A percentile compares a stretch with the other conserved stretches of the same genome.
These are phyloP conservation scores for Hemaris fuciformis DNA, from an alignment of 2,888 invertebrate species.

Conservation along the genomic window DNA sequence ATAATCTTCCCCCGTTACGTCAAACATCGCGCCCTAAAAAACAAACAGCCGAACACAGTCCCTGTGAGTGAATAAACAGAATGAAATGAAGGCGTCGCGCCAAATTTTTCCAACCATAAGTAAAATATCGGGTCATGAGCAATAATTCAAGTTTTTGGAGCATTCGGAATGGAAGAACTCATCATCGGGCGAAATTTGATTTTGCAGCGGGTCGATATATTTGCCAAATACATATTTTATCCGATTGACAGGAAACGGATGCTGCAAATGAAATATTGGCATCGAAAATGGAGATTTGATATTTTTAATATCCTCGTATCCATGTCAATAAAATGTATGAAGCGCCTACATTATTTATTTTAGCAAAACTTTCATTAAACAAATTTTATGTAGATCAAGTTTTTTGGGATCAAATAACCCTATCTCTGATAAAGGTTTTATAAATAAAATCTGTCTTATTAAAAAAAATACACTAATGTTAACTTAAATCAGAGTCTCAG, in stretches of 20 bases:
- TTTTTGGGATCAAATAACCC: no score
- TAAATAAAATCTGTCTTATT: no score
- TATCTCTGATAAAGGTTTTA: no score
- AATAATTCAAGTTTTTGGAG: constrained; percentile 13
- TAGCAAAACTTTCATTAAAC: no score
- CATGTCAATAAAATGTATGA: no score
- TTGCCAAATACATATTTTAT: background rate
- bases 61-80: constrained; percentile 32
- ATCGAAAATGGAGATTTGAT: no score
- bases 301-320: no score
- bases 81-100: constrained; percentile 23
- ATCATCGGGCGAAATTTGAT: background rate
- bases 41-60: constrained; percentile 25
- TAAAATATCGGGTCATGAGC: constrained; percentile 18
- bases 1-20: constrained; percentile 14
- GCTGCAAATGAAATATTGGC: background rate
- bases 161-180: constrained; percentile 9
- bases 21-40: constrained; percentile 18
- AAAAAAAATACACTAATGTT: no score
- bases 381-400: no score
- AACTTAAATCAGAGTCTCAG: no score
- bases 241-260: background rate
- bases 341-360: no score
- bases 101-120: constrained; percentile 15
- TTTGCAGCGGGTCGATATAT: background rate